Conservation (phyloP, 2,888 invertebrate genomes). For the Nomada fabriciana region DNA sequence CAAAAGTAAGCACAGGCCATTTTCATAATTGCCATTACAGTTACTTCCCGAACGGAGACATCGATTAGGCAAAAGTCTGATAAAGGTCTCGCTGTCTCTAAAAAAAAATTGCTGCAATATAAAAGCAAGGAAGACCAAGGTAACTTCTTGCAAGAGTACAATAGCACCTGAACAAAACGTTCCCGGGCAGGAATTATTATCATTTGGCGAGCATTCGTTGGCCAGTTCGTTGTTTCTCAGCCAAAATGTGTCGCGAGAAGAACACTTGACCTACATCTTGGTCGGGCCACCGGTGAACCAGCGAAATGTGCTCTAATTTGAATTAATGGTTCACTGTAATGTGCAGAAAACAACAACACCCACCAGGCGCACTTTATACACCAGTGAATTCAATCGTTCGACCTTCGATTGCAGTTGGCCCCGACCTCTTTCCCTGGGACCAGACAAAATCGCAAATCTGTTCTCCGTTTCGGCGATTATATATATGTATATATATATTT, state of each 20-base stretch:
- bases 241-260: slow-evolving; percentile 44
- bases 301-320: slow-evolving; percentile 53
- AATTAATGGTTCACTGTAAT: slow-evolving; percentile 53
- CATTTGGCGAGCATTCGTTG: slow-evolving; percentile 22
- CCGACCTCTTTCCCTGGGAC: slow-evolving; percentile 37
- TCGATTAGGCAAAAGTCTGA: neutral
- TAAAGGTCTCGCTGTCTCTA: neutral
- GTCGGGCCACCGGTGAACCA: slow-evolving; percentile 2
- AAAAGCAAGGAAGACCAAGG: neutral
- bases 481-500: too few species aligned
- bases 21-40: too few species aligned
- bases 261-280: slow-evolving; percentile 51
- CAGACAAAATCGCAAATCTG: slow-evolving; percentile 20
- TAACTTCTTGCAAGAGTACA: neutral
- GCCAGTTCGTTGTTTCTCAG: slow-evolving; percentile 24
- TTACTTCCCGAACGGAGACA: neutral
- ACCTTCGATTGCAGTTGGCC: slow-evolving; percentile 48
- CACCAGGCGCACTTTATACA: slow-evolving; percentile 29
- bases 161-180: slow-evolving; percentile 23
- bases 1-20: too few species aligned
- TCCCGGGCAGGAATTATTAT: slow-evolving; percentile 24
- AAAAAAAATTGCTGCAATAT: neutral
- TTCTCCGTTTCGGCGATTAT: slow-evolving; percentile 29
- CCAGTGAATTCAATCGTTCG: slow-evolving; percentile 42
- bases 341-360: slow-evolving; percentile 41